Conservation (phyloP, 2,113 vertebrate species). For the Pituophis catenifer region DNA sequence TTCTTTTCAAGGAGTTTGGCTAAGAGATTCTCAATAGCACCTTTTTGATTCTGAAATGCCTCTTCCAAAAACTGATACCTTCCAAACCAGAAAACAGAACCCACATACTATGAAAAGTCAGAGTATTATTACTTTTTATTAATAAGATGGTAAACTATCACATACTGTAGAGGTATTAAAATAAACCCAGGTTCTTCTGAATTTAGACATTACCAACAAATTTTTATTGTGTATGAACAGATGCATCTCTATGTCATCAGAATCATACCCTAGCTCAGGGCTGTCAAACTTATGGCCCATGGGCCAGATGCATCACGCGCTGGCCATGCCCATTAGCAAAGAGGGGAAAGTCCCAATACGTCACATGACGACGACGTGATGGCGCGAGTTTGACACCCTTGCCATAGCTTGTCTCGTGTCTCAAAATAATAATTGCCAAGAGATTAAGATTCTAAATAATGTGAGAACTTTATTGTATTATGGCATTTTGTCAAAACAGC, state of each 20-base stretch:
- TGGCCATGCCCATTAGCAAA: no score
- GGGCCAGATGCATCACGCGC: no score
- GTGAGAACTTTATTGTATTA: neutral
- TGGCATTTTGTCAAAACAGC: neutral
- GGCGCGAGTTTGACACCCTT: no score
- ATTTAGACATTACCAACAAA: neutral
- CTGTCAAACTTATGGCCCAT: no score
- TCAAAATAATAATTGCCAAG: neutral
- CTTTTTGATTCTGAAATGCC: conserved; percentile 97
- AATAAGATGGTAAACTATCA: neutral
- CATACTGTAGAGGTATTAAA: neutral
- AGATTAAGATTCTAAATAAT: neutral
- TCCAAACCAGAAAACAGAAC: conserved; percentile 27
- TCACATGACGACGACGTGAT: no score
- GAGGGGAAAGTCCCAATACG: no score
- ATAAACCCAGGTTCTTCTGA: neutral
- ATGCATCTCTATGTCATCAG: neutral
- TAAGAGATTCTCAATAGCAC: conserved; percentile 88
- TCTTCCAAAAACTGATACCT: conserved; percentile 99
- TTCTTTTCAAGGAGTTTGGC: conserved; percentile 95
- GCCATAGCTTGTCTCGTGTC: neutral
- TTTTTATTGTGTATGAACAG: neutral
- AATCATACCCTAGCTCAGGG: neutral
- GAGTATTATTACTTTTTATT: neutral
- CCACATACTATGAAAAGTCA: conserved; percentile 9